These are phyloP conservation scores for Xylota sylvarum DNA, from an alignment of 2,888 invertebrate species.

Conservation along the genomic window DNA sequence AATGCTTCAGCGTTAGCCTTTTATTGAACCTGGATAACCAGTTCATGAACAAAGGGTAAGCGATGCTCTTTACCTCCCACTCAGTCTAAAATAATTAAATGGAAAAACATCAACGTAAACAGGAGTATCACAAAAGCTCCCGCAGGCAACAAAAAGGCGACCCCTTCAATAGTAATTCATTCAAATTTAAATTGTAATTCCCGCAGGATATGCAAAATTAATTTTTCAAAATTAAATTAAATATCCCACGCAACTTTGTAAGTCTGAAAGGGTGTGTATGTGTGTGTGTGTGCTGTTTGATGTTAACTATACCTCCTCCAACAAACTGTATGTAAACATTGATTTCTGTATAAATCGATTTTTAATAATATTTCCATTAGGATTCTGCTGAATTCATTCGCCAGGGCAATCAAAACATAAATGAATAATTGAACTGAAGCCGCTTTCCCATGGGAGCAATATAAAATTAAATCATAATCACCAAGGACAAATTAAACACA, in stretches of 20 bases:
- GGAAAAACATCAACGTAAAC: constrained; percentile 30
- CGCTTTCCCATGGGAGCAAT: constrained; percentile 11
- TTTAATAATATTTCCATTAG: constrained; percentile 52
- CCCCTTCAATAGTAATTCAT: constrained; percentile 16
- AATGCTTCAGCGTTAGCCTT: neutral
- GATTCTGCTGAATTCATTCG: neutral
- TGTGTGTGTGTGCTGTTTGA: neutral
- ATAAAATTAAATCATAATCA: constrained; percentile 55
- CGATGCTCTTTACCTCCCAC: neutral
- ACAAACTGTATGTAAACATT: constrained; percentile 1
- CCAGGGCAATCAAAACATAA: constrained; percentile 55
- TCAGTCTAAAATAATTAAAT: constrained; percentile 22
- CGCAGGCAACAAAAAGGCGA: neutral
- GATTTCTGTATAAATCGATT: constrained; percentile 36
- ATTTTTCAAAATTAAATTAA: constrained; percentile 15
- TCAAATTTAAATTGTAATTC: constrained; percentile 33
- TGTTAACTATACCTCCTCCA: neutral
- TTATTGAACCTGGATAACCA: neutral
- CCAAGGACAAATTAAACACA: constrained; percentile 37
- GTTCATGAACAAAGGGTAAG: neutral
- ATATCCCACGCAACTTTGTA: constrained; percentile 1
- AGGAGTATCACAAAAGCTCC: neutral
- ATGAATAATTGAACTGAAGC: constrained; percentile 47
- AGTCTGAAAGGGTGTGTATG: too few species aligned
- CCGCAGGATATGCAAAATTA: constrained; percentile 21